Conservation (phyloP, 2,113 vertebrate genomes). For the Silurus meridionalis region DNA sequence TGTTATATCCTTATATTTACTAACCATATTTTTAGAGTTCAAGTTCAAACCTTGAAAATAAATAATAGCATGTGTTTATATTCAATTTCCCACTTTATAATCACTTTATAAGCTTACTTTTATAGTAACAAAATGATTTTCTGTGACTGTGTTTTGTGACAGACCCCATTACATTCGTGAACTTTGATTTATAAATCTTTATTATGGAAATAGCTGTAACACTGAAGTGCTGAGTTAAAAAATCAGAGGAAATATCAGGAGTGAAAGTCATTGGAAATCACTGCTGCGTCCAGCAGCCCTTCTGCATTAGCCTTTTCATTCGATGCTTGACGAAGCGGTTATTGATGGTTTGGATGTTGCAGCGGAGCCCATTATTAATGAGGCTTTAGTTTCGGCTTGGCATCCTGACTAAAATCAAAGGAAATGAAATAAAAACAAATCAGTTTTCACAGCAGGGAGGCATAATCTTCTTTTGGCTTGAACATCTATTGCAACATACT, state of each 20-base stretch:
- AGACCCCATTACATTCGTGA: not conserved
- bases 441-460: conserved; percentile 23
- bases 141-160: not conserved
- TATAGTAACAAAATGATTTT: not conserved
- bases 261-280: conserved; percentile 4
- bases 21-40: not conserved
- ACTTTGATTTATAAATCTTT: conserved; percentile 1
- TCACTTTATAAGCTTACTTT: not conserved
- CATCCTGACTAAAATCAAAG: conserved; percentile 24
- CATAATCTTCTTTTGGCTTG: conserved; percentile 22
- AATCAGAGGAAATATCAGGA: conserved; percentile 4
- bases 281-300: not conserved
- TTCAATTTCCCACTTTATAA: not conserved
- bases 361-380: conserved; percentile 11
- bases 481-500: conserved; percentile 10
- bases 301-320: conserved; percentile 23
- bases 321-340: conserved; percentile 10
- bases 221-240: not conserved
- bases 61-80: not conserved
- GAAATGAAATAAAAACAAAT: conserved; percentile 32
- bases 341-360: conserved; percentile 26
- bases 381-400: conserved; percentile 20
- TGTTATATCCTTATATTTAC: not conserved
- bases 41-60: not conserved
- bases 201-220: not conserved